Base-by-base conservation (phyloP, 2,888 invertebrate species). In the Portevinia maculata region DNA sequence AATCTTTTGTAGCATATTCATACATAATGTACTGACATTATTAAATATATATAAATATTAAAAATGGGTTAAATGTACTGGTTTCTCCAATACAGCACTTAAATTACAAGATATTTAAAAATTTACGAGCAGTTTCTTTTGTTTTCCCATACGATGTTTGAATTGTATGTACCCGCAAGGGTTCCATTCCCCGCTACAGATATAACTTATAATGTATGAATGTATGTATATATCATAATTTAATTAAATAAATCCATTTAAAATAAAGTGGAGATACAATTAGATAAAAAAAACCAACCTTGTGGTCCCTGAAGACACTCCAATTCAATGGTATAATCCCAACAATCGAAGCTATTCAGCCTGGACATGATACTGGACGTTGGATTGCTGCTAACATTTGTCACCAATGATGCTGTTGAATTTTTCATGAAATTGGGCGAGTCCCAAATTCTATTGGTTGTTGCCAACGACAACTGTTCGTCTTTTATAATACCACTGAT, bases 291-390 rank as follows among this genome's bases (percentile, higher is more conserved):
- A 59, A 67, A 62, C 11, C 37, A 46, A 95, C 95, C 95, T 95
- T 95, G 93, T 85, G 94, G 94, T 87, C 94, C 95, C 89, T 94
- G 93, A 86, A 96, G 92, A 90, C 95, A 96, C 89, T 96, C 96
- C 91, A 96, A 91, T 89, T 96, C 96, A 86, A 96, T 95, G 53
- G 95, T 94, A 89, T 96, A 96, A 92, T 96, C 96, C 96, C 96
- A 96, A 87, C 94, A 94, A 89, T 96, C 96, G 90, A 96, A 90
- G 60, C 95, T 95, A 88, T 93, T 94, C 86, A 94, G 90, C 70
- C 86, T 86, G 13, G 88, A 87, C 41, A 87, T 69, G 39, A 78
- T 71, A 17, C 60, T 64, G 44, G 78, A 53, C 13, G 78, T 37
- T 19, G 59, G 71, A 41, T 52, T 37, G 50, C 55, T 37, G 9